Conservation (phyloP, 2,888 invertebrate genomes). For the Leptopilina myrica region DNA sequence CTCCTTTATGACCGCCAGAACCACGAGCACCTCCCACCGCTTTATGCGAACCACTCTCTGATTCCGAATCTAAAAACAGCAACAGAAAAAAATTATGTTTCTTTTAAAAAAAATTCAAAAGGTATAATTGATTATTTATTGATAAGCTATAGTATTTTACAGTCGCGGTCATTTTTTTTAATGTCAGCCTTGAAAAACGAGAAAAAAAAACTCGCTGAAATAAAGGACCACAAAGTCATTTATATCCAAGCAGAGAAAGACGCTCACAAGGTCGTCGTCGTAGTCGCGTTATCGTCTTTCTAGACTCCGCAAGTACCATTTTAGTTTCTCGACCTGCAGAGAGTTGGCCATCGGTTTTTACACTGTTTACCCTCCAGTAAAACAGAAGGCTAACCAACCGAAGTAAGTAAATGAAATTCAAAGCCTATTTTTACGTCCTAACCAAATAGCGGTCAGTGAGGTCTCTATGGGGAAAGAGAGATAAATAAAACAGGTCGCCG, state of each 20-base stretch:
- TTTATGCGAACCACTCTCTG: slow-evolving; percentile 93
- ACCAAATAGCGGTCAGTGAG: slow-evolving; percentile 65
- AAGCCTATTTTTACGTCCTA: slow-evolving; percentile 70
- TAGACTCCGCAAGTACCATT: slow-evolving; percentile 46
- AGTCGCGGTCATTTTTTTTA: slow-evolving; percentile 20
- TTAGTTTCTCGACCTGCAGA: slow-evolving; percentile 43
- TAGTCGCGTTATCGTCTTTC: slow-evolving; percentile 51
- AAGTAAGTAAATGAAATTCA: slow-evolving; percentile 69
- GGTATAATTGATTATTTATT: neutral
- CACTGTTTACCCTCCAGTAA: slow-evolving; percentile 58
- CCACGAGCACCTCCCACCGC: slow-evolving; percentile 81
- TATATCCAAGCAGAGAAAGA: slow-evolving; percentile 29
- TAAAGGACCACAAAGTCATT: slow-evolving; percentile 10
- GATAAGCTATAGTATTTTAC: neutral
- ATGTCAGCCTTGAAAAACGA: neutral
- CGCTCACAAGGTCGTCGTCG: slow-evolving; percentile 6
- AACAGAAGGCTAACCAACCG: slow-evolving; percentile 54
- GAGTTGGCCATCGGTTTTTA: slow-evolving; percentile 38
- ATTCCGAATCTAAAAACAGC: slow-evolving; percentile 86
- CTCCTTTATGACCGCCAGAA: slow-evolving; percentile 78
- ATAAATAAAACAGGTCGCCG: slow-evolving; percentile 37
- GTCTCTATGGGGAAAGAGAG: slow-evolving; percentile 29
- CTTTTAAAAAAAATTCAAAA: neutral
- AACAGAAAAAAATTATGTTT: slow-evolving; percentile 58
- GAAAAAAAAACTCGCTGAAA: neutral